Conservation (phyloP, 2,797 vertebrate genomes). For the Takifugu ocellatus region DNA sequence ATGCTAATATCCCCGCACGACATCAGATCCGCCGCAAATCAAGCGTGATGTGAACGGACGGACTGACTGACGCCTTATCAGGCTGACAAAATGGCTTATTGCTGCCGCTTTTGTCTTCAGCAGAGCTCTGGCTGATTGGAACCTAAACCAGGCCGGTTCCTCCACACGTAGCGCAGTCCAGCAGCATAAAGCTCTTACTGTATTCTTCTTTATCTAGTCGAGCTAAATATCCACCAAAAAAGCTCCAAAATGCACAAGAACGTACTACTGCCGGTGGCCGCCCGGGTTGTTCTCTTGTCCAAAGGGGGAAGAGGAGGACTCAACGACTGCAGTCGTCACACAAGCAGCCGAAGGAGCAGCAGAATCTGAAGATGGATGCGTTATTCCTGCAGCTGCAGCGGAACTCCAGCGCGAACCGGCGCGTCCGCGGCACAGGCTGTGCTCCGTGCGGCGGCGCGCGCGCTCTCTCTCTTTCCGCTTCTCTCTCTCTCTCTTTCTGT, state of each 20-base stretch:
- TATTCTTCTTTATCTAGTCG: background rate
- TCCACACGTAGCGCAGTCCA: slow-evolving; percentile 24
- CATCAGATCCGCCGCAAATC: slow-evolving; percentile 1
- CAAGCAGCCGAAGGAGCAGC: too few relatives aligned
- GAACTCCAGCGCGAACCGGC: too few relatives aligned
- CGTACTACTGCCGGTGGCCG: slow-evolving; percentile 18
- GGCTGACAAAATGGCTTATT: slow-evolving; percentile 46
- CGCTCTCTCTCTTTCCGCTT: too few relatives aligned
- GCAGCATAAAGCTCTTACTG: background rate
- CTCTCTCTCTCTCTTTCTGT: too few relatives aligned
- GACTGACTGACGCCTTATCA: slow-evolving; percentile 52
- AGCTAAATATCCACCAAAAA: slow-evolving; percentile 42
- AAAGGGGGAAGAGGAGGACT: background rate
- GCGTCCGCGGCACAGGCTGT: background rate
- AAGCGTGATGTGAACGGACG: slow-evolving; percentile 30
- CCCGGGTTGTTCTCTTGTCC: slow-evolving; percentile 14
- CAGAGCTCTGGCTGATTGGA: slow-evolving; percentile 39
- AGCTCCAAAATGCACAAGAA: slow-evolving; percentile 35
- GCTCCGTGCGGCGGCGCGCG: too few relatives aligned
- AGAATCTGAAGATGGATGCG: too few relatives aligned
- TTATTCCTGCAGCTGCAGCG: too few relatives aligned
- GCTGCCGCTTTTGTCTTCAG: slow-evolving; percentile 51
- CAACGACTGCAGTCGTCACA: too few relatives aligned
- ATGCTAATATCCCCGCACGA: slow-evolving; percentile 29
- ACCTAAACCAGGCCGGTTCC: slow-evolving; percentile 32